Evolutionary conservation across 2,888 invertebrate species (phyloP).

Genomic region (Leucania comma): DNA sequence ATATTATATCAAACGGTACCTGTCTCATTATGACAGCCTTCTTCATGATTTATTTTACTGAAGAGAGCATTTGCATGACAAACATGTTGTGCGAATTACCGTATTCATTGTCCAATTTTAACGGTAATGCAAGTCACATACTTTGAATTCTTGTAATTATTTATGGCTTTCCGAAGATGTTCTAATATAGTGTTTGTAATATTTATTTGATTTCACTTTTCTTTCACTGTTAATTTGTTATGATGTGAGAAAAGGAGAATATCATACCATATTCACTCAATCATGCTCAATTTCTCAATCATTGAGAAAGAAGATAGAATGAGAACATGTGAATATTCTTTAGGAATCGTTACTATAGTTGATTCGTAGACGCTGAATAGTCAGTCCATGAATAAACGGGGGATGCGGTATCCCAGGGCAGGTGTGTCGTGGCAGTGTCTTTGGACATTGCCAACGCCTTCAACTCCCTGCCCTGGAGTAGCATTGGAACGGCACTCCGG

Average conservation of each 20-base stretch:
- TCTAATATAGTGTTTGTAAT: slow-evolving; percentile 27
- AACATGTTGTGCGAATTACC: slow-evolving; percentile 66
- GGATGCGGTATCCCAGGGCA: no score
- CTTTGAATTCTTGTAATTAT: slow-evolving; percentile 54
- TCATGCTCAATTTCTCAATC: slow-evolving; percentile 7
- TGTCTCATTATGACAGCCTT: slow-evolving; percentile 38
- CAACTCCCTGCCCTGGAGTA: no score
- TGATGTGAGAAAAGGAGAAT: slow-evolving; percentile 1
- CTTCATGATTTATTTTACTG: slow-evolving; percentile 57
- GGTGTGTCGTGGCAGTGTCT: no score
- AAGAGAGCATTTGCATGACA: slow-evolving; percentile 69
- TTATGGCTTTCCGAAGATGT: slow-evolving; percentile 34
- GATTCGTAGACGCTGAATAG: not conserved
- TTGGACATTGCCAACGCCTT: no score
- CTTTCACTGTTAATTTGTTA: slow-evolving; percentile 17
- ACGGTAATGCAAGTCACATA: slow-evolving; percentile 59
- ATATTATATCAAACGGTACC: slow-evolving; percentile 38
- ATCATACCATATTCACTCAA: slow-evolving; percentile 4
- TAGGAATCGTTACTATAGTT: not conserved
- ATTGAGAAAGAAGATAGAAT: slow-evolving; percentile 5
- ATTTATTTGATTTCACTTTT: slow-evolving; percentile 52
- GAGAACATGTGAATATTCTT: slow-evolving; percentile 1
- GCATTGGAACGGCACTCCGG: no score
- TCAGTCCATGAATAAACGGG: no score
- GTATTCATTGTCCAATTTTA: slow-evolving; percentile 64